Conservation (phyloP, 30 jellyfish, hydroid and myxozoan species). For the Turritopsis rubra region DNA sequence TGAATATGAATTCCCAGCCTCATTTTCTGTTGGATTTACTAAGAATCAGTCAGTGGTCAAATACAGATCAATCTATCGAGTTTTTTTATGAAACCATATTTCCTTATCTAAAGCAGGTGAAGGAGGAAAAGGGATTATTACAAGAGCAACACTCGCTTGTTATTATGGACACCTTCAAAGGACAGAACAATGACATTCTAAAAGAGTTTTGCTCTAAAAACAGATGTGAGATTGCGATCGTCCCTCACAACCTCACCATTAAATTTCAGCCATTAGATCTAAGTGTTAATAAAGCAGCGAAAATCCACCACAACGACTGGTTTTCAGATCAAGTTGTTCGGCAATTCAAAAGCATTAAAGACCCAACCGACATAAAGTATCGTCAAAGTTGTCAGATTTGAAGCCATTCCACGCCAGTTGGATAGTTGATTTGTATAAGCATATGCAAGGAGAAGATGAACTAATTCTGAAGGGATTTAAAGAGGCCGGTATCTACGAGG, state of each 20-base stretch:
- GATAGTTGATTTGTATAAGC: not conserved
- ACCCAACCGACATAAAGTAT: not conserved
- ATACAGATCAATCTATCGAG: constrained; percentile 17
- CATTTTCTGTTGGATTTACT: constrained; percentile 14
- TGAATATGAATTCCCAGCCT: constrained; percentile 17
- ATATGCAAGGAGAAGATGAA: not conserved
- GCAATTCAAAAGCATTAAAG: not conserved
- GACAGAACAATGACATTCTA: constrained; percentile 28
- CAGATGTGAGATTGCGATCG: constrained; percentile 12
- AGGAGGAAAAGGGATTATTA: constrained; percentile 20
- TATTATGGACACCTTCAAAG: constrained; percentile 16
- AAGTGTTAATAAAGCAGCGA: constrained; percentile 35
- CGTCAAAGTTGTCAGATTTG: constrained; percentile 6
- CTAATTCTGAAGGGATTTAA: not conserved
- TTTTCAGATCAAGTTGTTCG: not conserved
- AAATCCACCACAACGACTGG: constrained; percentile 19
- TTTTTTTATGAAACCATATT: constrained; percentile 17
- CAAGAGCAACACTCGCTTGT: constrained; percentile 25
- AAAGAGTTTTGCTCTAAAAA: constrained; percentile 9
- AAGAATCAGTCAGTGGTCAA: constrained; percentile 8
- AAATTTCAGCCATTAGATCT: constrained; percentile 25
- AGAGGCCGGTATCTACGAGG: not conserved
- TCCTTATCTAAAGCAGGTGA: constrained; percentile 13
- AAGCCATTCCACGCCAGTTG: not conserved
- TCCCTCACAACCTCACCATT: constrained; percentile 19